Evolutionary conservation across 2,113 vertebrate genomes (phyloP).

Genomic region (Alligator sinensis): DNA sequence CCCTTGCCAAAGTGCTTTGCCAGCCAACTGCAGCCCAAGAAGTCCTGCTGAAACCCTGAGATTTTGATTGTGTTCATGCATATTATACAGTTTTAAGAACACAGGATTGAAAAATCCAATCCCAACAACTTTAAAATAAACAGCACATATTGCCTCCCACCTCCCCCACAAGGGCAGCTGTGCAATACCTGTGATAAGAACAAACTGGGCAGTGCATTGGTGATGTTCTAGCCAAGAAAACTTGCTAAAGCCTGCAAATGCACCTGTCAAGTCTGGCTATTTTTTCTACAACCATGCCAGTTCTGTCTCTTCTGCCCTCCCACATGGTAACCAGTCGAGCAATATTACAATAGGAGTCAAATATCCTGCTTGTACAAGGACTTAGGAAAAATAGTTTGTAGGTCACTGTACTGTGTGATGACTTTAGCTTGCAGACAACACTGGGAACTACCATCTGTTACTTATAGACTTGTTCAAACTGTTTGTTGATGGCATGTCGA

Average conservation of each 20-base stretch:
- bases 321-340: not conserved
- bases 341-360: not conserved
- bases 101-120: not conserved
- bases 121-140: not conserved
- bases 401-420: not conserved
- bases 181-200: not conserved
- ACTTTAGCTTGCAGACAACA: conserved; percentile 49
- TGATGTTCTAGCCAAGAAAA: not conserved
- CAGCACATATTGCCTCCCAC: not conserved
- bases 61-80: fast-evolving
- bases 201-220: not conserved
- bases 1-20: conserved; percentile 20
- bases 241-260: no score
- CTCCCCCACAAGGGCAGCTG: not conserved
- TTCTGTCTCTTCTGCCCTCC: not conserved
- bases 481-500: not conserved
- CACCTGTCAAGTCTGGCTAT: not conserved
- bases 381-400: not conserved
- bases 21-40: conserved; percentile 33
- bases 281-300: fast-evolving
- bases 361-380: not conserved
- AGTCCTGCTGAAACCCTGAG: not conserved
- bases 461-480: not conserved
- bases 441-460: conserved; percentile 33
- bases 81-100: not conserved